Evolutionary conservation across 2,113 vertebrate species (phyloP).

Genomic region (Deroptyus accipitrinus): DNA sequence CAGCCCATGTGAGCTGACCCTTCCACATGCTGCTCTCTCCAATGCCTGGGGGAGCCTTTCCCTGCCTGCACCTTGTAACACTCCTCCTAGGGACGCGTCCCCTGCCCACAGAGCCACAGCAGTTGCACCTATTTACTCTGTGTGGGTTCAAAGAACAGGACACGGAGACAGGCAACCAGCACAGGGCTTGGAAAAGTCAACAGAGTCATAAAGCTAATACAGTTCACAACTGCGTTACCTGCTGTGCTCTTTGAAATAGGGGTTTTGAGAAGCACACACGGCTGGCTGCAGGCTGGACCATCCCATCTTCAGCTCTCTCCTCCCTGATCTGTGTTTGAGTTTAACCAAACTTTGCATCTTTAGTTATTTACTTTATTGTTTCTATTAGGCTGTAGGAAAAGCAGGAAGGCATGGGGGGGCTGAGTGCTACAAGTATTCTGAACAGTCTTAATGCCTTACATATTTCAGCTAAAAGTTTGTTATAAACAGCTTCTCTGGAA

Average conservation of each 20-base stretch:
- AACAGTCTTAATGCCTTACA: background rate
- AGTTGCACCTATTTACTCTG: background rate
- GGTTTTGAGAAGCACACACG: background rate
- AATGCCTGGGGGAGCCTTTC: background rate
- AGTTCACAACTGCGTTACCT: background rate
- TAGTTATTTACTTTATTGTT: background rate
- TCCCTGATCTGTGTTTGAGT: background rate
- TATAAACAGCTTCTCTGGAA: background rate
- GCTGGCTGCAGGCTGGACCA: background rate
- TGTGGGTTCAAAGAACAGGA: background rate
- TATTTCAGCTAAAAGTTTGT: background rate
- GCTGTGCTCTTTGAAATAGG: background rate
- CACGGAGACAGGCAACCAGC: background rate
- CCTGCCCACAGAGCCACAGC: background rate
- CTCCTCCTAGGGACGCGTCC: background rate
- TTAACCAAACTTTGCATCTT: background rate
- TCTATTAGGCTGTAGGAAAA: background rate
- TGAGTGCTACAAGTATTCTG: background rate
- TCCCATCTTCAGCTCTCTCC: background rate
- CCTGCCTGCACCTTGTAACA: background rate
- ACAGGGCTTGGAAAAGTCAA: conserved; percentile 2
- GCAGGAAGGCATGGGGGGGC: background rate
- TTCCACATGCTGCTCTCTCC: background rate
- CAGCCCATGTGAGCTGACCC: background rate
- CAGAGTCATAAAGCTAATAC: background rate